These are phyloP conservation scores for Melinaea menophilus DNA, from an alignment of 2,888 invertebrate species.

Conservation along the genomic window DNA sequence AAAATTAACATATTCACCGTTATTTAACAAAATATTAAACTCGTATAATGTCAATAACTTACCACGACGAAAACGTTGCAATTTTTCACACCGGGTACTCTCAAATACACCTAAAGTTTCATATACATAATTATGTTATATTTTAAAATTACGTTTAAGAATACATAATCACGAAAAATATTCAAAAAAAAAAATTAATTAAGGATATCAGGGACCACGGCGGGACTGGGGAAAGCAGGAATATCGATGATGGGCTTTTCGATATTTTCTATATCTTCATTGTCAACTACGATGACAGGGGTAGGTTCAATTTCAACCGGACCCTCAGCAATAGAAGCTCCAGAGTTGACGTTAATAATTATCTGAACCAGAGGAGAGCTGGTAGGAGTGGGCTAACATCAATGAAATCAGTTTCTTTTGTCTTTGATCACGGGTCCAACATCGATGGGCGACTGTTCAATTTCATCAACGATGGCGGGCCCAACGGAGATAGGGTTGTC, in stretches of 20 bases:
- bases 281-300: background rate
- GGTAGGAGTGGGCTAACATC: conserved; percentile 11
- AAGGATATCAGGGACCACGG: conserved; percentile 18
- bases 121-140: background rate
- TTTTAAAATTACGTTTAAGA: too few relatives aligned
- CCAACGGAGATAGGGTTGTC: too few relatives aligned
- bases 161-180: too few relatives aligned
- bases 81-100: too few relatives aligned
- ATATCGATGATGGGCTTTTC: conserved; percentile 5
- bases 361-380: conserved; percentile 35
- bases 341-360: conserved; percentile 34
- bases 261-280: background rate
- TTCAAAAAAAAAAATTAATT: background rate
- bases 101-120: too few relatives aligned
- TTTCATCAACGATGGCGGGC: too few relatives aligned
- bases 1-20: too few relatives aligned
- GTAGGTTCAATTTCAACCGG: background rate
- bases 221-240: conserved; percentile 23
- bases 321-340: background rate
- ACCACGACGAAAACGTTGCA: too few relatives aligned
- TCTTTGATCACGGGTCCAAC: background rate
- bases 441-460: background rate
- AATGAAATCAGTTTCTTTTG: too few relatives aligned
- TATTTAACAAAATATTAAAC: too few relatives aligned
- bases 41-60: too few relatives aligned